A percentile compares a stretch with the other conserved stretches of the same genome.
Evolutionary conservation across 2,888 invertebrate species (phyloP).

Genomic region (Apamea sordens): DNA sequence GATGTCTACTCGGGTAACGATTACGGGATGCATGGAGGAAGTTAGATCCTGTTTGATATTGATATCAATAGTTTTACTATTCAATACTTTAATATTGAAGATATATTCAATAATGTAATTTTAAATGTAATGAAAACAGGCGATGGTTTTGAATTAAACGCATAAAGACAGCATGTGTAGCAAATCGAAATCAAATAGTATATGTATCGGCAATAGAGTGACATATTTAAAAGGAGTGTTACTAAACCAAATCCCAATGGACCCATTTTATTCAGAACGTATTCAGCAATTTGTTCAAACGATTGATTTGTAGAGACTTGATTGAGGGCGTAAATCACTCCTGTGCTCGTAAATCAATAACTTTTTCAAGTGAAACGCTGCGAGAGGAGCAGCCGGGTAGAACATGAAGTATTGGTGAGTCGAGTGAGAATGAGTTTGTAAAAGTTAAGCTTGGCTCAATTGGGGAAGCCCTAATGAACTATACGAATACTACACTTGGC

Average conservation of each 20-base stretch:
- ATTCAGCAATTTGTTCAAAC: constrained; percentile 40
- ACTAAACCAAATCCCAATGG: constrained; percentile 26
- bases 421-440: background rate
- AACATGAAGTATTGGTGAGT: constrained; percentile 6
- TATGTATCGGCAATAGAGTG: background rate
- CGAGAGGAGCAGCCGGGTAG: background rate
- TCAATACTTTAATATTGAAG: background rate
- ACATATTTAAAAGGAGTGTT: constrained; percentile 9
- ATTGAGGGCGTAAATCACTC: constrained; percentile 45
- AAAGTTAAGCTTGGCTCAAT: background rate
- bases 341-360: constrained; percentile 34
- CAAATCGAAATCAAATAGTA: background rate
- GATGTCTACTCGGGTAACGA: constrained; percentile 15
- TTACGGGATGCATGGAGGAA: constrained; percentile 25
- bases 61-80: background rate
- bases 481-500: background rate
- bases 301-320: constrained; percentile 42
- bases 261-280: constrained; percentile 8
- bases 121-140: background rate
- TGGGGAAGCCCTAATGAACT: background rate
- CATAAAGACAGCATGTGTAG: background rate
- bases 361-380: constrained; percentile 15
- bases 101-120: background rate
- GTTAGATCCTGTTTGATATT: constrained; percentile 21
- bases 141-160: background rate